Conservation (phyloP, 2,113 vertebrate species). For the Aegotheles bennettii region DNA sequence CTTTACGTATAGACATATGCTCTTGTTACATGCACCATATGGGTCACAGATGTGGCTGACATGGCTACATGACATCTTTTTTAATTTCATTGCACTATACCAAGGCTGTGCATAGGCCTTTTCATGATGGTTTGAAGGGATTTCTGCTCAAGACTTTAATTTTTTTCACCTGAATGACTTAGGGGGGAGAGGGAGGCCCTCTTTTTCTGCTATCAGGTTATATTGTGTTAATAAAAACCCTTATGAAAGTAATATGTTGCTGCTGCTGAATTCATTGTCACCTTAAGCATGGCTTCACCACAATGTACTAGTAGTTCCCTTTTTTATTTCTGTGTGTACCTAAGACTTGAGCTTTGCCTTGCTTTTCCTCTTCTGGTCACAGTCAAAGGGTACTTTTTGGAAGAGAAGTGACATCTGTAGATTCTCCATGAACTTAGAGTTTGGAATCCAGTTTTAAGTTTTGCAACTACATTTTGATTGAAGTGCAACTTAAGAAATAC, state of each 20-base stretch:
- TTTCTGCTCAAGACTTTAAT: not conserved
- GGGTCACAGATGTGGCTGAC: slow-evolving; percentile 75
- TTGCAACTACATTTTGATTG: not conserved
- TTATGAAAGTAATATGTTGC: not conserved
- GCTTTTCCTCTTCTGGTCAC: not conserved
- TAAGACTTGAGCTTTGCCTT: not conserved
- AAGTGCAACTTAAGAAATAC: not conserved
- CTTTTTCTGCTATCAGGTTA: slow-evolving; percentile 14
- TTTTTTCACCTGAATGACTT: not conserved
- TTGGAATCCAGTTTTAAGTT: not conserved
- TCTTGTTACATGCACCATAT: slow-evolving; percentile 75
- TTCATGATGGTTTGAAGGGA: slow-evolving; percentile 15
- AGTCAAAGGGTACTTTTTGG: not conserved
- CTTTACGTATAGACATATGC: slow-evolving; percentile 66
- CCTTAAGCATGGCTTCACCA: not conserved
- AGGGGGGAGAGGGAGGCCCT: not conserved
- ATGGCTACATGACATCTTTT: slow-evolving; percentile 65
- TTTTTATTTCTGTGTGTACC: not conserved
- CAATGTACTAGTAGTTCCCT: not conserved
- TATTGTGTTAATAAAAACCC: not conserved
- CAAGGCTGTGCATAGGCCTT: not conserved
- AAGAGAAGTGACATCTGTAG: not conserved
- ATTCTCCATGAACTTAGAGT: not conserved
- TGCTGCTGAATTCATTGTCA: slow-evolving; percentile 18
- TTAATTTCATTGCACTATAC: slow-evolving; percentile 57